These are phyloP conservation scores for Eclectus roratus DNA, from an alignment of 2,113 vertebrate species.

Conservation along the genomic window DNA sequence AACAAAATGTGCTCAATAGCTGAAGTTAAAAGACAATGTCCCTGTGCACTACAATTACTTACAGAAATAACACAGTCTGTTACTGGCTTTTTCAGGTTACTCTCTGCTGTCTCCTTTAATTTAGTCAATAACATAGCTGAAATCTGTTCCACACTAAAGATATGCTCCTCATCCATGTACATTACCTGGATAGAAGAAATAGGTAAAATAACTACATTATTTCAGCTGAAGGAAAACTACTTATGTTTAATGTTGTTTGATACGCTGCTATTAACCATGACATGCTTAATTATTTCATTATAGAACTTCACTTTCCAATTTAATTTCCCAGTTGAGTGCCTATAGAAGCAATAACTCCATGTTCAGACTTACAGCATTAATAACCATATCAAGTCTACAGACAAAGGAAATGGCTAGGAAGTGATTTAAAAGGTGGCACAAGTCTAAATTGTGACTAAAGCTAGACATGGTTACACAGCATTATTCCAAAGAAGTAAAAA, in stretches of 20 bases:
- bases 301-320: neutral
- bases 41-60: constrained; percentile 61
- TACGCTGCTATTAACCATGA: neutral
- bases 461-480: neutral
- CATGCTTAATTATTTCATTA: neutral
- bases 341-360: neutral
- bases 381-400: neutral
- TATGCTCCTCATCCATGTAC: constrained; percentile 81
- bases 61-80: constrained; percentile 87
- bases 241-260: neutral
- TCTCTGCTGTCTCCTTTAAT: constrained; percentile 82
- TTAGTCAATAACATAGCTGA: constrained; percentile 85
- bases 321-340: neutral
- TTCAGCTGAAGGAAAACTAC: neutral
- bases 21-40: neutral
- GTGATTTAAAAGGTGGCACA: neutral
- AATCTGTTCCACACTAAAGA: constrained; percentile 82
- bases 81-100: constrained; percentile 82
- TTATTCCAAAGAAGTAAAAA: neutral
- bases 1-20: constrained; percentile 1
- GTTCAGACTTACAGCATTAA: neutral
- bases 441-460: neutral
- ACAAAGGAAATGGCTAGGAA: neutral
- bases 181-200: constrained; percentile 69
- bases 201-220: neutral